Evolutionary conservation across 2,797 vertebrate genomes (phyloP).

Genomic region (Sciurus carolinensis): DNA sequence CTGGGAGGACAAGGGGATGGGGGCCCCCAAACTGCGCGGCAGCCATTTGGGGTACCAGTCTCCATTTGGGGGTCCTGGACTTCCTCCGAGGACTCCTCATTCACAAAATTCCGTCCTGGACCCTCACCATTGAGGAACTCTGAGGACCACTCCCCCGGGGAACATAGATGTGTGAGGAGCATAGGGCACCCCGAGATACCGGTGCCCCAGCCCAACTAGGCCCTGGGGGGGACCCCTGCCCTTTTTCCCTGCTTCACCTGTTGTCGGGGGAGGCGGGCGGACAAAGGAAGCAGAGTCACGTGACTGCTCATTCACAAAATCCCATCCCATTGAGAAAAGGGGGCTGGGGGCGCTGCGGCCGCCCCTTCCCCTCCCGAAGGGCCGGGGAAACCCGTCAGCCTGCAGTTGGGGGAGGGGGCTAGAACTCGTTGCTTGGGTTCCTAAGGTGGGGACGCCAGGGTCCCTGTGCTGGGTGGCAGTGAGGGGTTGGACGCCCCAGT

Average conservation of each 20-base stretch:
- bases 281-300: slow-evolving; percentile 89
- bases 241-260: slow-evolving; percentile 86
- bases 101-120: slow-evolving; percentile 82
- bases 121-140: slow-evolving; percentile 76
- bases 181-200: slow-evolving; percentile 44
- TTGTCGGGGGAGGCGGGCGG: slow-evolving; percentile 87
- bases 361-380: slow-evolving; percentile 73
- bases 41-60: slow-evolving; percentile 76
- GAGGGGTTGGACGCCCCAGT: background rate
- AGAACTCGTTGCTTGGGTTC: background rate
- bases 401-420: slow-evolving; percentile 81
- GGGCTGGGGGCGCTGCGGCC: slow-evolving; percentile 83
- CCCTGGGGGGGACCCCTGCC: slow-evolving; percentile 75
- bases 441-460: slow-evolving; percentile 55
- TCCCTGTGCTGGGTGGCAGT: background rate
- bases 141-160: slow-evolving; percentile 63
- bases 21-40: slow-evolving; percentile 72
- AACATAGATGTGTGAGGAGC: slow-evolving; percentile 42
- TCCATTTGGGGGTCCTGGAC: slow-evolving; percentile 75
- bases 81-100: slow-evolving; percentile 68
- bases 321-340: slow-evolving; percentile 87
- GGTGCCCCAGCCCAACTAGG: slow-evolving; percentile 70
- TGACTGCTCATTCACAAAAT: slow-evolving; percentile 91
- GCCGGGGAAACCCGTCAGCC: slow-evolving; percentile 55
- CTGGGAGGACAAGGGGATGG: slow-evolving; percentile 56